Conservation (phyloP, 2,888 invertebrate species). For the Slavum lentiscoides region DNA sequence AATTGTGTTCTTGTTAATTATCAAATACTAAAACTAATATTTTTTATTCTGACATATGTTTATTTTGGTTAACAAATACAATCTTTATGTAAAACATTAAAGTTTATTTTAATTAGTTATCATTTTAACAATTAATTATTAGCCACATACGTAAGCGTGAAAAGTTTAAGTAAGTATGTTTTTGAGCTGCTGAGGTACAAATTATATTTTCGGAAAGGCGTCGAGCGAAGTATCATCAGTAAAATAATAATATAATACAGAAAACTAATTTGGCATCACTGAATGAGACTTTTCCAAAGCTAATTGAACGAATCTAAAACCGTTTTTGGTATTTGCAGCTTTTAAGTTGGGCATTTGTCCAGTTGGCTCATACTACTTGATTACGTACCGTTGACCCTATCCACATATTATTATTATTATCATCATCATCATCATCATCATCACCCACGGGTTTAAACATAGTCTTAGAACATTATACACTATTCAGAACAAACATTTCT, state of each 20-base stretch:
- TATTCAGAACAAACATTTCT: too few species aligned
- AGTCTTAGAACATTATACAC: too few species aligned
- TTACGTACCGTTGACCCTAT: constrained; percentile 44
- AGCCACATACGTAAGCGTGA: neutral
- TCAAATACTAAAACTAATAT: too few species aligned
- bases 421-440: neutral
- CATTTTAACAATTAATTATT: neutral
- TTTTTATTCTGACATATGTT: too few species aligned
- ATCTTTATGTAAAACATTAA: neutral
- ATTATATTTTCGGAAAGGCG: constrained; percentile 18
- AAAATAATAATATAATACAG: constrained; percentile 51
- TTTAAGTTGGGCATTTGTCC: constrained; percentile 52
- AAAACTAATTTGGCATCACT: constrained; percentile 53
- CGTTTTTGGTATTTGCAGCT: constrained; percentile 50
- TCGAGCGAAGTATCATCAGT: constrained; percentile 20
- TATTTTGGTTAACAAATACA: neutral
- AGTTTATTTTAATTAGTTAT: neutral
- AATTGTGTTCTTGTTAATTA: too few species aligned
- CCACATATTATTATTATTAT: constrained; percentile 47
- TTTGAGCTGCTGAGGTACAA: constrained; percentile 25
- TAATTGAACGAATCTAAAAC: constrained; percentile 53
- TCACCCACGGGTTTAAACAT: neutral
- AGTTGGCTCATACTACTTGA: constrained; percentile 51
- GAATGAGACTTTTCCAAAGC: constrained; percentile 51
- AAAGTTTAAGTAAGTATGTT: constrained; percentile 12